Base-by-base conservation (phyloP, 1,140 invertebrate genomes). In the Nomia melanderi region DNA sequence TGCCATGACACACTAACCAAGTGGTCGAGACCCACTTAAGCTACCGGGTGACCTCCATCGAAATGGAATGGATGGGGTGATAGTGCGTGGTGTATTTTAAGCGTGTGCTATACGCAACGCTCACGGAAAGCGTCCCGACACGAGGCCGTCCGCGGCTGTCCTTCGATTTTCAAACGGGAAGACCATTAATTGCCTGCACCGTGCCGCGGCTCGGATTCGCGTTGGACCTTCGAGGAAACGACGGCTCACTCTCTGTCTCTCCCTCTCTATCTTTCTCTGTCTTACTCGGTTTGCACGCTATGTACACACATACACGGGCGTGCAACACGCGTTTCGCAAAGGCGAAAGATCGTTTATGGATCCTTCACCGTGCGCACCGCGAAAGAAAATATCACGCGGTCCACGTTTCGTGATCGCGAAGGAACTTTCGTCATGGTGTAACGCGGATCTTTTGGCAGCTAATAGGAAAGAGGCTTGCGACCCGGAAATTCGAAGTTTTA, bases 11-110 rank as follows among this genome's bases (percentile, higher is more conserved):
- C 83, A 93, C 90, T 93, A 93, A 93, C 93, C 92, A 91, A 93
- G 88, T 93, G 91, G 90, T 93, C 92, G 92, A 93, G 92, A 93
- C 93, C 92, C 87, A 93, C 88, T 92, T 93, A 87, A 80, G 84
- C 84, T 88, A 90, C 88, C 85, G 88, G 88, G 79, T 90, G 89
- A 92, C 91, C 91, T 92, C 89, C 90, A 88, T 89, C 86, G 86
- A 91, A 90, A 90, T 89, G 88, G 88, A 91, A 89, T 88, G 88
- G 88, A 89, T 89, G 86, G 88, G 88, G 88, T 88, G 88, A 90
- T 90, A 88, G 87, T 89, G 82, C 84, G 83, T 84, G 77, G 76
- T 84, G 83, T 88, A 86, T 87, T 88, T 87, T 84, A 79, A 88
- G 81, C 86, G 72, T 62, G 71, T 64, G 66, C 14, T 59, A 75